phyloP scores from a whole-genome alignment of 1,140 invertebrate species.

The Drosophila pallidifrons region DNA sequence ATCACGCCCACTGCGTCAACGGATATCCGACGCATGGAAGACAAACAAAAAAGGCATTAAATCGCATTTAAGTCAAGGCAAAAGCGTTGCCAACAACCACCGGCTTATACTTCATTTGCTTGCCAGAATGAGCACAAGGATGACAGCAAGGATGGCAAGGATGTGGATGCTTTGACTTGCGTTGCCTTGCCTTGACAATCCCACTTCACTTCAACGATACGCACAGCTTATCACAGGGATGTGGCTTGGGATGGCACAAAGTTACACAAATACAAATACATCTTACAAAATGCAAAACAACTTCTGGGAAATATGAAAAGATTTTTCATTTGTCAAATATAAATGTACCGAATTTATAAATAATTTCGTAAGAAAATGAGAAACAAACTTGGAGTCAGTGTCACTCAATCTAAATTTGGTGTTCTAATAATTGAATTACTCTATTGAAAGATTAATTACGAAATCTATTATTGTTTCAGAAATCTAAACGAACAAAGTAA shows the following conservation, averaged over 20 bases:
- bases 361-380: neutral
- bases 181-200: slow-evolving; percentile 27
- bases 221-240: slow-evolving; percentile 52
- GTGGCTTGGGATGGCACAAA: neutral
- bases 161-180: slow-evolving; percentile 18
- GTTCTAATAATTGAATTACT: too few relatives aligned
- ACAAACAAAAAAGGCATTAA: slow-evolving; percentile 84
- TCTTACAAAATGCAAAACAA: slow-evolving; percentile 4
- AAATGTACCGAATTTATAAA: neutral
- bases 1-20: slow-evolving; percentile 76
- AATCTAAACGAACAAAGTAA: too few relatives aligned
- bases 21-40: slow-evolving; percentile 82
- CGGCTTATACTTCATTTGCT: slow-evolving; percentile 53
- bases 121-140: slow-evolving; percentile 43
- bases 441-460: too few relatives aligned
- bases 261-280: slow-evolving; percentile 2
- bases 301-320: neutral
- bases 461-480: too few relatives aligned
- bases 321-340: neutral
- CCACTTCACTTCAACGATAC: slow-evolving; percentile 57
- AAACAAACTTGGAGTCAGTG: neutral
- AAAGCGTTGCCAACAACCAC: slow-evolving; percentile 29
- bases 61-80: slow-evolving; percentile 79
- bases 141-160: slow-evolving; percentile 40
- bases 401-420: too few relatives aligned